These are phyloP conservation scores for Nomada ruficornis DNA, from an alignment of 2,888 invertebrate species.

Conservation along the genomic window DNA sequence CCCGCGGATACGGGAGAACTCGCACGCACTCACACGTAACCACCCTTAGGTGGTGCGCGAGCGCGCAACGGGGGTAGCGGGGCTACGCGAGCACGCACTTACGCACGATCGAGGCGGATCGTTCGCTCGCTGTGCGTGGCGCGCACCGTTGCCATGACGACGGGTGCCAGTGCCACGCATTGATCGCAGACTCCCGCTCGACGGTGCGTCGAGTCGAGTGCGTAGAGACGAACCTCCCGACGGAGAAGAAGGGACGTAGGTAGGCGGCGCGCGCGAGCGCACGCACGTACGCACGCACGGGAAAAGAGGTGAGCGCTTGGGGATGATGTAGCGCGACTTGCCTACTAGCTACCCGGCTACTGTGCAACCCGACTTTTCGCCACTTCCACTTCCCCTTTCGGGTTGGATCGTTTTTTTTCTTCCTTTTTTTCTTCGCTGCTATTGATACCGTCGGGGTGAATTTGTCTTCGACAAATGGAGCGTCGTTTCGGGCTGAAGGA, in stretches of 20 bases:
- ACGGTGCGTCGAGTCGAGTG: conserved; percentile 80
- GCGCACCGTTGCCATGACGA: conserved; percentile 83
- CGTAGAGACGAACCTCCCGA: conserved; percentile 72
- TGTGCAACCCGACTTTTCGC: conserved; percentile 38
- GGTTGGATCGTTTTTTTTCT: too few relatives aligned
- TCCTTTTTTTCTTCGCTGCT: neutral
- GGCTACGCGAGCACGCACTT: conserved; percentile 69
- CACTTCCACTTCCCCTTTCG: conserved; percentile 8
- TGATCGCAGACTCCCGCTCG: conserved; percentile 83
- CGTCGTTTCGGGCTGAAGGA: too few relatives aligned
- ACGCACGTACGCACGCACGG: conserved; percentile 25
- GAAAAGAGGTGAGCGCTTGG: conserved; percentile 49
- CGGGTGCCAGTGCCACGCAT: conserved; percentile 82
- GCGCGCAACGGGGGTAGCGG: conserved; percentile 15
- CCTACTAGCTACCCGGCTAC: conserved; percentile 33
- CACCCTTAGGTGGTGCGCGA: neutral
- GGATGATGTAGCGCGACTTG: conserved; percentile 60
- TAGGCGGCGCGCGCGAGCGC: conserved; percentile 22
- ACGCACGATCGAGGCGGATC: conserved; percentile 79
- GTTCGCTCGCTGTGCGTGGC: conserved; percentile 77
- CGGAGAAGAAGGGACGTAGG: conserved; percentile 62
- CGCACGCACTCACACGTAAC: neutral
- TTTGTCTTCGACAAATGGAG: too few relatives aligned
- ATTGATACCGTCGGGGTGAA: neutral
- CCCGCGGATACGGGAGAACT: neutral